phyloP scores from a whole-genome alignment of 2,888 invertebrate species.

The Cremastobaeus sp. region DNA sequence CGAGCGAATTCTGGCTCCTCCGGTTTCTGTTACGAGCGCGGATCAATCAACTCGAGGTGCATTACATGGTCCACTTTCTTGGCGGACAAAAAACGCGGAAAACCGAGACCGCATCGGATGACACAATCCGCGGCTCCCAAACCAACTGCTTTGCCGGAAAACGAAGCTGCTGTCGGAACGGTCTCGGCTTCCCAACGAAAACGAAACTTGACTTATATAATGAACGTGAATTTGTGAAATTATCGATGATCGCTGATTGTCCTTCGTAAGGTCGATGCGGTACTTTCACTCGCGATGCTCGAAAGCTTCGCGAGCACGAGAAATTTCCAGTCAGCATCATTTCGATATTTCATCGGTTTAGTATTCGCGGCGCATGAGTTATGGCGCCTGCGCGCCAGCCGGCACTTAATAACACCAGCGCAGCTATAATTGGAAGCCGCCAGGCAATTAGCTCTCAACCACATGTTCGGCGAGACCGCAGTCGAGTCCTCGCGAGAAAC shows the following conservation, averaged over 20 bases:
- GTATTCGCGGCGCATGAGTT: constrained; percentile 21
- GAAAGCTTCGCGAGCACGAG: constrained; percentile 33
- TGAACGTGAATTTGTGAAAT: constrained; percentile 45
- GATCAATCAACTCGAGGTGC: constrained; percentile 43
- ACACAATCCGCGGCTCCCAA: too few species aligned
- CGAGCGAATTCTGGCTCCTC: constrained; percentile 44
- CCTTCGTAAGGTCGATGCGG: constrained; percentile 56
- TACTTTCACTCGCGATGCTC: constrained; percentile 51
- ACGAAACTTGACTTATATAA: constrained; percentile 29
- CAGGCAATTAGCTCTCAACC: too few species aligned
- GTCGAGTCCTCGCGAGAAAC: too few species aligned
- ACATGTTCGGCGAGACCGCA: too few species aligned
- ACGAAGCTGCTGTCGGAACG: not conserved
- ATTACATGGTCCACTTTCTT: constrained; percentile 57
- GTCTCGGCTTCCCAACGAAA: not conserved
- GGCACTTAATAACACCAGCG: too few species aligned
- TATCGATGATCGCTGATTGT: constrained; percentile 51
- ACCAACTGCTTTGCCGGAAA: too few species aligned
- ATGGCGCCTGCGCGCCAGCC: constrained; percentile 21
- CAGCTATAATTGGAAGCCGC: too few species aligned
- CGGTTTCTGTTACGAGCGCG: constrained; percentile 49
- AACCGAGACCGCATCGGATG: too few species aligned
- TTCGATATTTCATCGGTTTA: constrained; percentile 40
- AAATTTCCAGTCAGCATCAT: constrained; percentile 50
- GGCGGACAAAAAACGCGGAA: constrained; percentile 35